A percentile compares a stretch with the other conserved stretches of the same genome.
Evolutionary conservation across 35 echinoderm and acorn worm species (phyloP).

Genomic region (Diadema setosum): DNA sequence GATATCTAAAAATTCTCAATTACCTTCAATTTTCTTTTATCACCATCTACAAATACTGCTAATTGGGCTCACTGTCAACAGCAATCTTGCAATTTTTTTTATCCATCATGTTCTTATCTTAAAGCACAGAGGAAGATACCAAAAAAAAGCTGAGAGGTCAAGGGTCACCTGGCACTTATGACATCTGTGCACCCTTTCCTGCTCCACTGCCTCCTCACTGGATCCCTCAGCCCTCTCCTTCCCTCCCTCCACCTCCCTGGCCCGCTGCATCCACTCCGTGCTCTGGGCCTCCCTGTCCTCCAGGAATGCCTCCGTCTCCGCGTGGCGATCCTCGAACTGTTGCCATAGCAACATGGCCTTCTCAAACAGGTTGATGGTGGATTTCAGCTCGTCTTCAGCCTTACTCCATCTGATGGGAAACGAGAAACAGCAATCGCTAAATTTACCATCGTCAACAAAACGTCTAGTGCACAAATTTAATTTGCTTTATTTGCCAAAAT

Average conservation of each 20-base stretch:
- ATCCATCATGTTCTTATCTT: too few relatives aligned
- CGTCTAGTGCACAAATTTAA: too few relatives aligned
- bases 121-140: too few relatives aligned
- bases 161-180: not conserved
- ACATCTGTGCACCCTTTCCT: not conserved
- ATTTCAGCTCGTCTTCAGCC: slow-evolving; percentile 71
- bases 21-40: too few relatives aligned
- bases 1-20: too few relatives aligned
- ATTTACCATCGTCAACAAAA: too few relatives aligned
- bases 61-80: too few relatives aligned
- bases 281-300: slow-evolving; percentile 44
- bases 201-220: not conserved
- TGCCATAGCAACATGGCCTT: slow-evolving; percentile 73
- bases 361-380: slow-evolving; percentile 84
- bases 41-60: too few relatives aligned
- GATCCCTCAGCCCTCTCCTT: not conserved
- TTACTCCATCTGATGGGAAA: slow-evolving; percentile 89
- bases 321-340: slow-evolving; percentile 70
- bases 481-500: too few relatives aligned
- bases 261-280: not conserved
- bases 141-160: too few relatives aligned
- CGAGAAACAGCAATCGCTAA: too few relatives aligned
- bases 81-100: too few relatives aligned
- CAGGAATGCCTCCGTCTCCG: slow-evolving; percentile 49
- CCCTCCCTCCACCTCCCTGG: slow-evolving; percentile 32